Evolutionary conservation across 2,888 invertebrate species (phyloP).

Genomic region (Nebria brevicollis): DNA sequence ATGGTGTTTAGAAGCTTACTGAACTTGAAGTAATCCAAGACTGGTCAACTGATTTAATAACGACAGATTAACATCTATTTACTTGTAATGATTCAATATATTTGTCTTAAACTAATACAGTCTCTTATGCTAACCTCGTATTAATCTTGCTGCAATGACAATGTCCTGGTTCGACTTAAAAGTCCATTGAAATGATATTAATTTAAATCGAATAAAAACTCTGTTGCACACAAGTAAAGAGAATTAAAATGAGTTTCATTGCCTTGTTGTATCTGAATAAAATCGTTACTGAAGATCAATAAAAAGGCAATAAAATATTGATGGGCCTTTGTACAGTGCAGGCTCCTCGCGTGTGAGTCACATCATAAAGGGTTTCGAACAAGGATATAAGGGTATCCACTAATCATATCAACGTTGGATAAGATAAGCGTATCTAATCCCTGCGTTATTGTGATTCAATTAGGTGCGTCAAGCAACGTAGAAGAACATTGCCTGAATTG

Average conservation of each 20-base stretch:
- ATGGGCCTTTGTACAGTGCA: constrained; percentile 12
- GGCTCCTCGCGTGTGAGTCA: constrained; percentile 28
- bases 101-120: too few species aligned
- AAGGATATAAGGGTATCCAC: constrained; percentile 32
- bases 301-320: constrained; percentile 34
- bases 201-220: not conserved
- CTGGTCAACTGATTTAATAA: not conserved
- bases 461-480: constrained; percentile 24
- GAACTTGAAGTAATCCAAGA: not conserved
- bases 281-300: constrained; percentile 36
- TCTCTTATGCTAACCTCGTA: too few species aligned
- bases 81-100: too few species aligned
- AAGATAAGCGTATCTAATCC: constrained; percentile 44
- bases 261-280: constrained; percentile 25
- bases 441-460: constrained; percentile 41
- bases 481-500: not conserved
- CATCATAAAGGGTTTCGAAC: constrained; percentile 35
- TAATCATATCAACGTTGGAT: constrained; percentile 40
- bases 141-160: too few species aligned
- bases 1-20: not conserved
- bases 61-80: not conserved
- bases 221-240: not conserved
- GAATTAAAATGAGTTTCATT: not conserved
- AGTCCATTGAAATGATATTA: not conserved
- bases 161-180: too few species aligned